Evolutionary conservation across 2,888 invertebrate genomes (phyloP).

Genomic region (Troglohyphantes excavatus): DNA sequence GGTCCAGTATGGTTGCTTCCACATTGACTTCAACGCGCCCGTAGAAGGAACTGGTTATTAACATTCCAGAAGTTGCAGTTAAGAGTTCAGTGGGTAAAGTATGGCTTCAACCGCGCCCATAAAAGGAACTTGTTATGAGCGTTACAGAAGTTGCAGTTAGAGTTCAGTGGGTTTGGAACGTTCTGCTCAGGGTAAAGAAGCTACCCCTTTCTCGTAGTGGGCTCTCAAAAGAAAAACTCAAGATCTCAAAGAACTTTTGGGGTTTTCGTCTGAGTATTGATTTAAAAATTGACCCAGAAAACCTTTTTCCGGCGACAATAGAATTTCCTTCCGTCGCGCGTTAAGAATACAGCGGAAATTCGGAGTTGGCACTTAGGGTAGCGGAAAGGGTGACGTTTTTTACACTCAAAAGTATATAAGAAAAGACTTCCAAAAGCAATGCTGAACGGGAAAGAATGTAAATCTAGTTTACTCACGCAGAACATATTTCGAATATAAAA

Average conservation of each 20-base stretch:
- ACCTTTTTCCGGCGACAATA: slow-evolving; percentile 74
- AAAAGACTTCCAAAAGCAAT: not conserved
- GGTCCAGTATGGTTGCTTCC: too few species aligned
- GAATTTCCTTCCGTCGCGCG: slow-evolving; percentile 73
- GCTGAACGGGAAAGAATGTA: not conserved
- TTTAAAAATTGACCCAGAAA: slow-evolving; percentile 62
- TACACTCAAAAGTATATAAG: not conserved
- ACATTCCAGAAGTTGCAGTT: too few species aligned
- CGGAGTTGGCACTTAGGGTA: slow-evolving; percentile 32
- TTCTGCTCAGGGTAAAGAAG: too few species aligned
- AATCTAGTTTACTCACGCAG: not conserved
- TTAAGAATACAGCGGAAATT: slow-evolving; percentile 71
- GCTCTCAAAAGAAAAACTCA: not conserved
- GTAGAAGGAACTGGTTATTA: too few species aligned
- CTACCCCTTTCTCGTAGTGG: not conserved
- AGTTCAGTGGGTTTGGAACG: too few species aligned
- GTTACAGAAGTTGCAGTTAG: too few species aligned
- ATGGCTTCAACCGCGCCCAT: too few species aligned
- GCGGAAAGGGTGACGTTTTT: slow-evolving; percentile 37
- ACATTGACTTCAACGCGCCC: too few species aligned
- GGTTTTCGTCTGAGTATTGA: slow-evolving; percentile 44
- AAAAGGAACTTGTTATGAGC: too few species aligned
- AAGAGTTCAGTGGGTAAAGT: too few species aligned
- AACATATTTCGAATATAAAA: too few species aligned
- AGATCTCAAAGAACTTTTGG: not conserved